Percentiles rank a stretch among this genome's conserved stretches.
Conservation (phyloP, 1,140 invertebrate species). For the Cotesia vestalis region DNA sequence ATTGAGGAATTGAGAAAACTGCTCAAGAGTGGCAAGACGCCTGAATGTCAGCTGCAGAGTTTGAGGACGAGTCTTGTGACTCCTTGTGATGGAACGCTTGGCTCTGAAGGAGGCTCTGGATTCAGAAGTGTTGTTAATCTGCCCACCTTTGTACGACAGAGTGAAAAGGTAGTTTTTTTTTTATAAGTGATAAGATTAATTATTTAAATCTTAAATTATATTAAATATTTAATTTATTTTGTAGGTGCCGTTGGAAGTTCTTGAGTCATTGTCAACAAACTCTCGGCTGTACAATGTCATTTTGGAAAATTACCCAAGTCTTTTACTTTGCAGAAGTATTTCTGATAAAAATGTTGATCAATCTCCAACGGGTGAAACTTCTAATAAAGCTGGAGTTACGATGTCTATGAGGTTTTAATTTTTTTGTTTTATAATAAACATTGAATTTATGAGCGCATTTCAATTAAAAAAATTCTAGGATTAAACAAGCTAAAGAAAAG, state of each 20-base stretch:
- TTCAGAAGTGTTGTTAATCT: slow-evolving; percentile 75
- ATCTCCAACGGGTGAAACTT: slow-evolving; percentile 56
- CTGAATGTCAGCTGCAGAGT: slow-evolving; percentile 73
- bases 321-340: slow-evolving; percentile 71
- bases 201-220: neutral
- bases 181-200: too few species aligned
- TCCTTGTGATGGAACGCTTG: slow-evolving; percentile 31
- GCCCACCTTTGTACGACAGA: slow-evolving; percentile 76
- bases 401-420: slow-evolving; percentile 69
- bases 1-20: slow-evolving; percentile 74
- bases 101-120: slow-evolving; percentile 52
- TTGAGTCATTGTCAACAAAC: slow-evolving; percentile 73
- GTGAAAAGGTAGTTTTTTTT: slow-evolving; percentile 70
- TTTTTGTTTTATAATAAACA: slow-evolving; percentile 21
- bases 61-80: slow-evolving; percentile 68
- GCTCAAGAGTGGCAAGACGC: slow-evolving; percentile 71
- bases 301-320: slow-evolving; percentile 76
- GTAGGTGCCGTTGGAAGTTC: slow-evolving; percentile 72
- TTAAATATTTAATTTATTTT: slow-evolving; percentile 1
- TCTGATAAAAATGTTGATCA: slow-evolving; percentile 72
- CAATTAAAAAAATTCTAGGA: slow-evolving; percentile 41
- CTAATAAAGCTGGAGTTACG: slow-evolving; percentile 66
- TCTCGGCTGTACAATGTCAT: slow-evolving; percentile 76
- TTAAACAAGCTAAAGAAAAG: slow-evolving; percentile 55
- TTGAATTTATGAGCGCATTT: neutral